These are phyloP conservation scores for Diorhabda sublineata DNA, from an alignment of 1,140 invertebrate genomes.

Conservation along the genomic window DNA sequence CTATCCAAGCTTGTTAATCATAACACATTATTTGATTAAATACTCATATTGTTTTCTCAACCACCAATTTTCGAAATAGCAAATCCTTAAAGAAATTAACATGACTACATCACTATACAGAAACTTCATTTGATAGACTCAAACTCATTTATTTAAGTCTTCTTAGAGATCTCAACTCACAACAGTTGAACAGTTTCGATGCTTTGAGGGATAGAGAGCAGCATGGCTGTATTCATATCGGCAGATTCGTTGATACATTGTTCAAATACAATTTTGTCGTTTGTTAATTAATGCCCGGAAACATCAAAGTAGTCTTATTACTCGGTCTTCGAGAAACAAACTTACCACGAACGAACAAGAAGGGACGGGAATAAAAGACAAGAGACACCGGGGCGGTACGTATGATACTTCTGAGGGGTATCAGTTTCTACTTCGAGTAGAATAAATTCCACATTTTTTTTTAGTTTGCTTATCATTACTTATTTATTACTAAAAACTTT, in stretches of 20 bases:
- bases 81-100: too few species aligned
- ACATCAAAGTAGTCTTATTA: slow-evolving; percentile 36
- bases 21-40: too few species aligned
- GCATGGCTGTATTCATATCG: slow-evolving; percentile 27
- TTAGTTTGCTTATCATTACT: too few species aligned
- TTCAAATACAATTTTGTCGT: slow-evolving; percentile 38
- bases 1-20: too few species aligned
- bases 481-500: too few species aligned
- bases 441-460: too few species aligned
- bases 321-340: slow-evolving; percentile 27
- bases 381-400: background rate
- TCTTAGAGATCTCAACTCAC: background rate
- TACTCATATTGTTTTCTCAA: background rate
- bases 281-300: slow-evolving; percentile 33
- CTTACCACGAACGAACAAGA: slow-evolving; percentile 27
- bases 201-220: slow-evolving; percentile 27
- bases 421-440: too few species aligned
- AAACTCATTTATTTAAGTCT: background rate
- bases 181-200: slow-evolving; percentile 10
- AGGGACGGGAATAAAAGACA: slow-evolving; percentile 2
- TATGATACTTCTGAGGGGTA: too few species aligned
- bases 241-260: slow-evolving; percentile 32
- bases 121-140: background rate
- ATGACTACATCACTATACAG: background rate
- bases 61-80: slow-evolving; percentile 12